Evolutionary conservation across 2,888 invertebrate species (phyloP), one percentile per base, ranked within the genome.

Genomic region (Loripinus fragilis): DNA sequence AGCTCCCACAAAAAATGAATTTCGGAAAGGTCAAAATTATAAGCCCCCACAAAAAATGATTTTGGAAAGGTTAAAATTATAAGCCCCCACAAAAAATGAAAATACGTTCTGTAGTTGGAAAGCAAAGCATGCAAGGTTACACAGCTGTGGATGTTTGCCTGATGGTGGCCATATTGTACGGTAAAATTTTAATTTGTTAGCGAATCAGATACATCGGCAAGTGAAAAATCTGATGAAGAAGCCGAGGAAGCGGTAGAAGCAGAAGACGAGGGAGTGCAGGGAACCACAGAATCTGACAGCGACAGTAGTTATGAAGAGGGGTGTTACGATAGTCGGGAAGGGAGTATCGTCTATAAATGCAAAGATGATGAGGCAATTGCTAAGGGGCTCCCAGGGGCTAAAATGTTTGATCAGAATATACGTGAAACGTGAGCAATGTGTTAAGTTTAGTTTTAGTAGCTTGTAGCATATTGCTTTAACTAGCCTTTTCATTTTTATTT

Each of bases 281-380:
- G 80, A 72, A 76, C 85, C 76, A 66, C 81, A n/a, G 87, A 83
- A 41, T 87, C 88, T 28, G 90, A 88, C 71, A 88, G 86, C 66
- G 85, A 87, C 64, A 88, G 89, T 52, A 93, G 93, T 87, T 93
- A 89, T 78, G 94, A 93, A 69, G 94, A 94, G 86, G 94, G 94
- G 5, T 94, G 93, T 8, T 94, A 94, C 85, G 94, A 94, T 76
- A 90, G 93, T 50, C 88, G 92, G n/a, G 88, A 90, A 65, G 93
- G 93, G n/a, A 88, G 90, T 83, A 93, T 93, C 73, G 88, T 90
- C 41, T 92, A 93, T 88, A 86, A 88, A 73, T 93, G 93, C 85
- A 89, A 91, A 83, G 93, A 93, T 84, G 93, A 93, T 83, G 91
- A 92, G 75, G 91, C 91, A 50, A 92, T 93, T 23, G 90, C 91